Evolutionary conservation across 2,797 vertebrate species (phyloP).

Genomic region (Karalla daura): DNA sequence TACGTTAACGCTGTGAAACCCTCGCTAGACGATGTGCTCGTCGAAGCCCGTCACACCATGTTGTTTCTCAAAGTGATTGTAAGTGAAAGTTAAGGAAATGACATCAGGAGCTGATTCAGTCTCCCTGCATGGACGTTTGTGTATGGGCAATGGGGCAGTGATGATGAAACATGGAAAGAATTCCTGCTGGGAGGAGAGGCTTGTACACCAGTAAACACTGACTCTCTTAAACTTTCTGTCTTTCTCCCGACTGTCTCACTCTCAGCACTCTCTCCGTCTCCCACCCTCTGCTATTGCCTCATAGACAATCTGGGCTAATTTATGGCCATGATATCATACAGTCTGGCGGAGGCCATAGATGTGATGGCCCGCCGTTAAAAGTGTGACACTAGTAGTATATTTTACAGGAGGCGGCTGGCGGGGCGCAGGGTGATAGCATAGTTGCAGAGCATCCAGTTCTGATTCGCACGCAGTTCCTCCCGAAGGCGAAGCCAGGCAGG

Average conservation of each 20-base stretch:
- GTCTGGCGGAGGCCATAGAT: slow-evolving; percentile 51
- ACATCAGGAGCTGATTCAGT: slow-evolving; percentile 78
- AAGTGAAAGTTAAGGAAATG: slow-evolving; percentile 76
- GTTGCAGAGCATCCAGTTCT: slow-evolving; percentile 48
- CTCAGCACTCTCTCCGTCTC: slow-evolving; percentile 28
- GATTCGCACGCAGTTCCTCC: slow-evolving; percentile 34
- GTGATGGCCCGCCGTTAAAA: slow-evolving; percentile 55
- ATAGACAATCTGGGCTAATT: slow-evolving; percentile 61
- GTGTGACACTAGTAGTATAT: slow-evolving; percentile 67
- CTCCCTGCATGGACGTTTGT: slow-evolving; percentile 58
- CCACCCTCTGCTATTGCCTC: slow-evolving; percentile 60
- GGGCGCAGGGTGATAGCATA: slow-evolving; percentile 46
- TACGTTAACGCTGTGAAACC: background rate
- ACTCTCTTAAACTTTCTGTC: slow-evolving; percentile 55
- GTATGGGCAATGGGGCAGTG: slow-evolving; percentile 73
- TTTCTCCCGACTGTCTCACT: slow-evolving; percentile 39
- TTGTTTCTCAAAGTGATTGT: slow-evolving; percentile 62
- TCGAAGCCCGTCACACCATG: slow-evolving; percentile 29
- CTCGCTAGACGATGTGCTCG: background rate
- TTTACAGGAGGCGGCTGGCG: slow-evolving; percentile 63
- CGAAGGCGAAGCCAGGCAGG: slow-evolving; percentile 14
- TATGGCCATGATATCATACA: slow-evolving; percentile 73
- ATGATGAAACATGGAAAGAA: slow-evolving; percentile 85
- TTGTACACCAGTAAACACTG: slow-evolving; percentile 75
- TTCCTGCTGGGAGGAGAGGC: slow-evolving; percentile 79